These are phyloP conservation scores for Geodia barretti DNA, from an alignment of 37 sponge, comb jelly and placozoan genomes.

Conservation along the genomic window DNA sequence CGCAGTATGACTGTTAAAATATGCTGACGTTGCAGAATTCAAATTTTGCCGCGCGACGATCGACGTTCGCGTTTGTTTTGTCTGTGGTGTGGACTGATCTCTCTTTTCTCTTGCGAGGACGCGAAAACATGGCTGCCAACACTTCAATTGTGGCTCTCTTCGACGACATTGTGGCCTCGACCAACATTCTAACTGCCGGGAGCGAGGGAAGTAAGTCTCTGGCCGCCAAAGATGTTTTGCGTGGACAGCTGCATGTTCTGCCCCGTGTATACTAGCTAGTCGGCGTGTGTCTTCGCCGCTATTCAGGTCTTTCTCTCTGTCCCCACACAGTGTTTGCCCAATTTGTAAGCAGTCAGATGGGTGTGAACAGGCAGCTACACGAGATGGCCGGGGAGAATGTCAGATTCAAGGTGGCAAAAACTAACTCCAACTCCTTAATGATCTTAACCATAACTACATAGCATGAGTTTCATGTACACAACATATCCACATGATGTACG, in stretches of 20 bases:
- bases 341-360: constrained; percentile 26
- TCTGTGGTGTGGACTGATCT: no score
- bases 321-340: constrained; percentile 23
- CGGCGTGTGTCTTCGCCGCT: background rate
- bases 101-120: no score
- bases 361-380: constrained; percentile 3
- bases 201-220: constrained; percentile 49
- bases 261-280: no score
- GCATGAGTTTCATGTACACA: no score
- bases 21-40: background rate
- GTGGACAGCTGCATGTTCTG: background rate
- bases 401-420: constrained; percentile 12
- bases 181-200: constrained; percentile 34
- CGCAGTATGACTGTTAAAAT: background rate
- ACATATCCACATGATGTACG: no score
- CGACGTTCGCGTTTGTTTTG: background rate
- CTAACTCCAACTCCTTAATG: no score
- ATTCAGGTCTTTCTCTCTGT: no score
- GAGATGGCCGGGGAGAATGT: background rate
- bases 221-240: background rate
- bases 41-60: background rate
- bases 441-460: no score
- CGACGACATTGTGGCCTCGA: constrained; percentile 44
- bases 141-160: constrained; percentile 38
- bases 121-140: background rate